A percentile compares a stretch with the other conserved stretches of the same genome.
phyloP scores from a whole-genome alignment of 2,888 invertebrate species.

The Dioctria rufipes region DNA sequence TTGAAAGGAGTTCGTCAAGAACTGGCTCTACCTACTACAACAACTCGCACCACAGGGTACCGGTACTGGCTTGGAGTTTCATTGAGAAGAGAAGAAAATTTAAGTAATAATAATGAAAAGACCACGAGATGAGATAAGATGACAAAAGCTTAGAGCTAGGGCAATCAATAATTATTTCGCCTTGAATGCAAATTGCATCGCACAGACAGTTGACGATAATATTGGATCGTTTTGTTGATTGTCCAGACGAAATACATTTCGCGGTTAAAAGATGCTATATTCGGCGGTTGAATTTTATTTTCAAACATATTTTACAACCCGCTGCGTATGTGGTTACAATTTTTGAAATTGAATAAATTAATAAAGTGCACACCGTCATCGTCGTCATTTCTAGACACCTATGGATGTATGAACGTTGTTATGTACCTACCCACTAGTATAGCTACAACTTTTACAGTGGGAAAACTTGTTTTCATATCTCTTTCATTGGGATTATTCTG shows the following conservation, averaged over 20 bases:
- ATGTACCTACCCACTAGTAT: background rate
- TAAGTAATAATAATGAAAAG: background rate
- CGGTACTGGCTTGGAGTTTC: too few species aligned
- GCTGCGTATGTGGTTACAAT: constrained; percentile 15
- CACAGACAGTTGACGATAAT: too few species aligned
- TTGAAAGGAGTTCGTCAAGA: too few species aligned
- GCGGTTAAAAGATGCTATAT: constrained; percentile 14
- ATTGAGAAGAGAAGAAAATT: constrained; percentile 8
- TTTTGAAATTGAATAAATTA: constrained; percentile 23
- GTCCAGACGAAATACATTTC: background rate
- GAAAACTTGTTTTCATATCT: constrained; percentile 32
- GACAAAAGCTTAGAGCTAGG: constrained; percentile 1
- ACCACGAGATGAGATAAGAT: constrained; percentile 11
- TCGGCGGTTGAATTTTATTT: background rate
- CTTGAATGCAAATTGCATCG: too few species aligned
- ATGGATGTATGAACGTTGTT: too few species aligned
- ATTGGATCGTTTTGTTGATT: background rate
- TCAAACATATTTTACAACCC: background rate
- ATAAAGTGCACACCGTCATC: background rate
- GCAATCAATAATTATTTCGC: too few species aligned
- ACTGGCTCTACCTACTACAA: too few species aligned
- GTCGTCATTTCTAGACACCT: too few species aligned
- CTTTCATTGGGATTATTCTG: constrained; percentile 24
- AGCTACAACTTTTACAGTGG: background rate
- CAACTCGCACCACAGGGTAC: too few species aligned